Percentiles rank a stretch among this genome's conserved stretches.
Conservation (phyloP, 2,797 vertebrate genomes). For the Rachycentron canadum region DNA sequence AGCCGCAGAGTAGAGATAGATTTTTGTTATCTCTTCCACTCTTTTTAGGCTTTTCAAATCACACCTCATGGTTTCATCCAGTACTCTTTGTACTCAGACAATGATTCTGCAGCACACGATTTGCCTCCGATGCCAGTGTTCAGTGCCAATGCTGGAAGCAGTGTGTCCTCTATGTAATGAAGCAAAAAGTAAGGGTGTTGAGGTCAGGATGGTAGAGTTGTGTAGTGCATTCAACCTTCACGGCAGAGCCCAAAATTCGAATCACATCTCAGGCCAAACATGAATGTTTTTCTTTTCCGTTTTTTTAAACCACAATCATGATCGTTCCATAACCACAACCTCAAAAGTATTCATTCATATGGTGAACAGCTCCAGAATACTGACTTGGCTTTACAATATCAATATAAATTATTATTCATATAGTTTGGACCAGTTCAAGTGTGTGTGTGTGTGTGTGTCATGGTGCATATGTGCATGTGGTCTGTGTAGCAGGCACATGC, state of each 20-base stretch:
- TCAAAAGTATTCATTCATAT: not conserved
- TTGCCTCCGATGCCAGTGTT: constrained; percentile 21
- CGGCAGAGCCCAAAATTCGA: not conserved
- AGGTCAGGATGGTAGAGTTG: not conserved
- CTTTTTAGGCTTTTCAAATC: constrained; percentile 40
- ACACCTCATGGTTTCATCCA: constrained; percentile 33
- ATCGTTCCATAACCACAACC: not conserved
- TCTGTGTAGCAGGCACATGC: constrained; percentile 28
- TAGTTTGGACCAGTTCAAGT: not conserved
- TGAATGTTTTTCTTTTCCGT: constrained; percentile 14
- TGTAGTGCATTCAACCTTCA: constrained; percentile 16
- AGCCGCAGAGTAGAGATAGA: constrained; percentile 34
- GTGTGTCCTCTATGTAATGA: constrained; percentile 19
- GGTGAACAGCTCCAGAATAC: constrained; percentile 13
- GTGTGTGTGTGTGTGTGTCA: constrained; percentile 5
- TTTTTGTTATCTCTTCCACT: constrained; percentile 19
- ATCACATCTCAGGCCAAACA: not conserved
- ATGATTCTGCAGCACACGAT: constrained; percentile 30
- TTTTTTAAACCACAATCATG: not conserved
- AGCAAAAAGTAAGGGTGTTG: constrained; percentile 12
- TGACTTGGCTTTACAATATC: constrained; percentile 22
- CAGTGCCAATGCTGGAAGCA: constrained; percentile 14
- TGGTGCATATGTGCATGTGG: not conserved
- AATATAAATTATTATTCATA: constrained; percentile 35
- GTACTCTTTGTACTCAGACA: constrained; percentile 42